phyloP scores from a whole-genome alignment of 2,888 invertebrate species.

The Mimachlamys varia region DNA sequence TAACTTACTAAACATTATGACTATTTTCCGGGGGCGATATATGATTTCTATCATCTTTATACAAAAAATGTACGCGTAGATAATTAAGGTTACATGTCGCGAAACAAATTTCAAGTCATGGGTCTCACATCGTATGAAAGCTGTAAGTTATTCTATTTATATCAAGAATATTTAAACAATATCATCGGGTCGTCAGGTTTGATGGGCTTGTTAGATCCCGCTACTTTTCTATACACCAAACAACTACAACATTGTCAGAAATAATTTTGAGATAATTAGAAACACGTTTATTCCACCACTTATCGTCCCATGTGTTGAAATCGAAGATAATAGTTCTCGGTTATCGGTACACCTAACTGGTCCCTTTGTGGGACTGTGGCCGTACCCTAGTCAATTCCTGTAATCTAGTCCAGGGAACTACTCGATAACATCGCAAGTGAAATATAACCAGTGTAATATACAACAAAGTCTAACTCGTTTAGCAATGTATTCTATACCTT shows the following conservation, averaged over 20 bases:
- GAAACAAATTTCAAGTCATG: no score
- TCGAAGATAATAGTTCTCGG: background rate
- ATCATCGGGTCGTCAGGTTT: no score
- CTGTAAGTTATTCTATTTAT: no score
- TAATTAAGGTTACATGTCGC: no score
- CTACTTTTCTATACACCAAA: background rate
- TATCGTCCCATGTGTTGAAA: background rate
- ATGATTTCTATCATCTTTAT: no score
- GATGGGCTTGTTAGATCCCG: no score
- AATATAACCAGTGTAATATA: background rate
- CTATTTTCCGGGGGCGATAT: no score
- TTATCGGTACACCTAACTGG: slow-evolving; percentile 7
- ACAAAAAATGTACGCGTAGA: no score
- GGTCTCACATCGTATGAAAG: no score
- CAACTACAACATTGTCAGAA: background rate
- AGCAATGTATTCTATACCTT: background rate
- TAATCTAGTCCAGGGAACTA: background rate
- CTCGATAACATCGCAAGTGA: slow-evolving; percentile 18
- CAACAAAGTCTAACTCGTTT: background rate
- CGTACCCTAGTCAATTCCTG: background rate
- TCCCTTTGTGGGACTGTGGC: background rate
- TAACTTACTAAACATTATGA: no score
- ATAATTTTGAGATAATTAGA: background rate
- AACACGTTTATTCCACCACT: slow-evolving; percentile 2
- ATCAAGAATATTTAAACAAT: no score